These are phyloP conservation scores for Ashinkailepas kermadecensis DNA, from an alignment of 2,888 invertebrate genomes.

Conservation along the genomic window DNA sequence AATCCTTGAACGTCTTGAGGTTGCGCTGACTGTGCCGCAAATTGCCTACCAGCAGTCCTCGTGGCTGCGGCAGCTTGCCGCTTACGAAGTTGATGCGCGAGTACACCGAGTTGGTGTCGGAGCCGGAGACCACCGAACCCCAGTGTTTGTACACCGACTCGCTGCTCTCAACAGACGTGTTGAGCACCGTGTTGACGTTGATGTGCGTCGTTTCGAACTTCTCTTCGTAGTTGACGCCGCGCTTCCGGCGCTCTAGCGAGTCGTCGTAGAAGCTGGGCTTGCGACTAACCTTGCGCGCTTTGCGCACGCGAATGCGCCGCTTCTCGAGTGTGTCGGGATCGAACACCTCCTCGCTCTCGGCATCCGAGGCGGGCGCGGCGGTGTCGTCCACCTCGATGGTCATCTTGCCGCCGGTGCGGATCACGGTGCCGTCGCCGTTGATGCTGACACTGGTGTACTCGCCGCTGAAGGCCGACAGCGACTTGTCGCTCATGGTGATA, in stretches of 20 bases:
- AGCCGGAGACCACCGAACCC: slow-evolving; percentile 1
- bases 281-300: background rate
- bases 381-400: slow-evolving; percentile 29
- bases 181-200: slow-evolving; percentile 16
- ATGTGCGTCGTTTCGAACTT: slow-evolving; percentile 23
- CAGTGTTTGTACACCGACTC: background rate
- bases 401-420: slow-evolving; percentile 29
- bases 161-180: background rate
- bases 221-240: slow-evolving; percentile 11
- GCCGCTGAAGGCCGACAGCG: slow-evolving; percentile 19
- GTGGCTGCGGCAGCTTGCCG: background rate
- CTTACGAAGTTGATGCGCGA: slow-evolving; percentile 15
- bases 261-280: slow-evolving; percentile 15
- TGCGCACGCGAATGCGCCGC: background rate
- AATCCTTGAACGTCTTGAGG: slow-evolving; percentile 23
- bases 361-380: background rate
- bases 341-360: slow-evolving; percentile 21
- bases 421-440: slow-evolving; percentile 19
- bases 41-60: background rate
- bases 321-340: slow-evolving; percentile 29
- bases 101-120: background rate
- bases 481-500: background rate
- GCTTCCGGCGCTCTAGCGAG: slow-evolving; percentile 8
- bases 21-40: slow-evolving; percentile 11
- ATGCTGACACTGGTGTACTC: slow-evolving; percentile 18